Conservation (phyloP, 1,140 invertebrate genomes). For the Dendrolimus punctatus region DNA sequence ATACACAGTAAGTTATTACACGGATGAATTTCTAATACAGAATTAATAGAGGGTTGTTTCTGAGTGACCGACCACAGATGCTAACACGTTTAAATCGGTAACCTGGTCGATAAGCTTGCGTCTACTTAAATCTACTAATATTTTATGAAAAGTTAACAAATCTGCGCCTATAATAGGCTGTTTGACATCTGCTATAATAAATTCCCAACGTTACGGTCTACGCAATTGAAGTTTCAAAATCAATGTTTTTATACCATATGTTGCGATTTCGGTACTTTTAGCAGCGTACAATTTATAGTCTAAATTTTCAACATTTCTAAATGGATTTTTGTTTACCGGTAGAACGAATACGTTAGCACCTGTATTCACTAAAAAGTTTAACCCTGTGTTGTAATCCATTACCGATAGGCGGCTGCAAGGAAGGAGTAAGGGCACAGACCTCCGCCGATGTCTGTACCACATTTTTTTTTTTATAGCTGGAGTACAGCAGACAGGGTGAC, state of each 20-base stretch:
- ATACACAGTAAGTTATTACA: conserved; percentile 19
- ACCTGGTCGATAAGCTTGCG: conserved; percentile 26
- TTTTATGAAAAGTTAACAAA: background rate
- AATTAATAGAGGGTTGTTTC: conserved; percentile 3
- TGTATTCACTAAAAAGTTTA: conserved; percentile 3
- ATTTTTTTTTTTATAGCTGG: too few species aligned
- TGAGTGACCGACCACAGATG: background rate
- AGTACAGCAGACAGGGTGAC: too few species aligned
- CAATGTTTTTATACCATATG: too few species aligned
- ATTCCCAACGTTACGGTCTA: too few species aligned
- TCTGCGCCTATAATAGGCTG: conserved; percentile 4
- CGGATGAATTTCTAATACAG: conserved; percentile 7
- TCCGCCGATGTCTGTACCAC: conserved; percentile 1
- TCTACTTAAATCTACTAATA: too few species aligned
- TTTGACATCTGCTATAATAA: conserved; percentile 1
- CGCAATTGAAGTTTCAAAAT: too few species aligned
- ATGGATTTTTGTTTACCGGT: too few species aligned
- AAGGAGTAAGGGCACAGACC: conserved; percentile 2
- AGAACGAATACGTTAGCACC: background rate
- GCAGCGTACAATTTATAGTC: too few species aligned
- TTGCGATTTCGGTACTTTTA: too few species aligned
- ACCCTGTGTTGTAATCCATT: conserved; percentile 1
- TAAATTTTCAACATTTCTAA: too few species aligned
- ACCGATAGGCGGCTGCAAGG: conserved; percentile 7
- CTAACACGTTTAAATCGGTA: conserved; percentile 10